These are phyloP conservation scores for Aurelia sp. DNA, from an alignment of 30 jellyfish, hydroid and myxozoan species.

Conservation along the genomic window DNA sequence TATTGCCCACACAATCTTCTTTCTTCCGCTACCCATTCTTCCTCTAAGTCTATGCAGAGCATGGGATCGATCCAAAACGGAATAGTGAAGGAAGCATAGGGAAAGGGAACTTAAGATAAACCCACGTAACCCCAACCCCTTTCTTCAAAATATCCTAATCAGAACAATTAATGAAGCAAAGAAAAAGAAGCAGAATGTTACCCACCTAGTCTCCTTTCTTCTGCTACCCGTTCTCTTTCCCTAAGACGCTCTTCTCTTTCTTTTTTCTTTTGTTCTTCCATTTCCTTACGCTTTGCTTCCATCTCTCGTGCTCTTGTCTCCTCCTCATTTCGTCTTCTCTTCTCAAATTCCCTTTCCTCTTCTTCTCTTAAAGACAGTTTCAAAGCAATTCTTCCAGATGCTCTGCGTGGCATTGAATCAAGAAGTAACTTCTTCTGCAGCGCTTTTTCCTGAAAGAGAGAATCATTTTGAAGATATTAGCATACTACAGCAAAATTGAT, in stretches of 20 bases:
- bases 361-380: slow-evolving; percentile 74
- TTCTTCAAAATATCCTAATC: neutral
- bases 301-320: slow-evolving; percentile 72
- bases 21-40: too few species aligned
- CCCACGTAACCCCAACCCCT: neutral
- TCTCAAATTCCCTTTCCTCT: slow-evolving; percentile 68
- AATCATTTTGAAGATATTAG: neutral
- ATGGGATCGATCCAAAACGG: too few species aligned
- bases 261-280: slow-evolving; percentile 76
- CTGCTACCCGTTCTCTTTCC: slow-evolving; percentile 91
- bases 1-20: too few species aligned
- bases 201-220: slow-evolving; percentile 85
- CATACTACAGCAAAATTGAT: too few species aligned
- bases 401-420: slow-evolving; percentile 84
- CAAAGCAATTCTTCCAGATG: slow-evolving; percentile 87
- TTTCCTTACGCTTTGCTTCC: slow-evolving; percentile 82
- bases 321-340: slow-evolving; percentile 43
- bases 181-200: neutral
- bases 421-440: slow-evolving; percentile 75
- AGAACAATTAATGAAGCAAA: neutral
- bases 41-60: too few species aligned
- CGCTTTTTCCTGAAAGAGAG: slow-evolving; percentile 77
- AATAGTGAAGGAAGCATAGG: too few species aligned
- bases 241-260: slow-evolving; percentile 77
- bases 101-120: neutral